A percentile compares a stretch with the other conserved stretches of the same genome.
Conservation (phyloP, 1,140 invertebrate genomes). For the Drosophila burlai region DNA sequence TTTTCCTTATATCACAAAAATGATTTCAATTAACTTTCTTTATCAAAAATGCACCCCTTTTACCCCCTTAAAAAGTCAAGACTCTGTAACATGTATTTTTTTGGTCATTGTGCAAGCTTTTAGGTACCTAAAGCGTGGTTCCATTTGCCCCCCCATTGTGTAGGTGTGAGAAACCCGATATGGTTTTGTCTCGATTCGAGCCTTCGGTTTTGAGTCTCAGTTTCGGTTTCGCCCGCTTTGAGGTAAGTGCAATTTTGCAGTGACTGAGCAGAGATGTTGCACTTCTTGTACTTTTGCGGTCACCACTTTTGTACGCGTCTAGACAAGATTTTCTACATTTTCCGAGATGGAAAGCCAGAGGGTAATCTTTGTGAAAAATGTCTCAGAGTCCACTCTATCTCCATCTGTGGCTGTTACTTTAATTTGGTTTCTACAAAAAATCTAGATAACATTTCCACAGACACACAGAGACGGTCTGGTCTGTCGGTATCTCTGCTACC, state of each 20-base stretch:
- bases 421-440: conserved; percentile 36
- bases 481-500: conserved; percentile 9
- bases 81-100: conserved; percentile 5
- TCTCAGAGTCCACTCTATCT: conserved; percentile 7
- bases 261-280: conserved; percentile 47
- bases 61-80: neutral
- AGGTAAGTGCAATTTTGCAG: conserved; percentile 61
- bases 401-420: conserved; percentile 29
- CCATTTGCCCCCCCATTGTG: conserved; percentile 42
- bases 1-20: neutral
- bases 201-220: conserved; percentile 39
- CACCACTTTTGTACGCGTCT: conserved; percentile 19
- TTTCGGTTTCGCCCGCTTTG: conserved; percentile 24
- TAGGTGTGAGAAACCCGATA: conserved; percentile 80
- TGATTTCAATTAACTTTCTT: neutral
- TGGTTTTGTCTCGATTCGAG: conserved; percentile 27
- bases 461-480: neutral
- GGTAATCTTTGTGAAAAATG: conserved; percentile 26
- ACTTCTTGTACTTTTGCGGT: conserved; percentile 20
- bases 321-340: conserved; percentile 23
- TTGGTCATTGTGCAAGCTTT: conserved; percentile 70
- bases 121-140: conserved; percentile 59
- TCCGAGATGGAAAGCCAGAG: conserved; percentile 3
- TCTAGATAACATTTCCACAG: conserved; percentile 60
- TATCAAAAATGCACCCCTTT: neutral